A percentile compares a stretch with the other conserved stretches of the same genome.
phyloP scores from a whole-genome alignment of 2,113 vertebrate genomes.

The Rafetus swinhoei region DNA sequence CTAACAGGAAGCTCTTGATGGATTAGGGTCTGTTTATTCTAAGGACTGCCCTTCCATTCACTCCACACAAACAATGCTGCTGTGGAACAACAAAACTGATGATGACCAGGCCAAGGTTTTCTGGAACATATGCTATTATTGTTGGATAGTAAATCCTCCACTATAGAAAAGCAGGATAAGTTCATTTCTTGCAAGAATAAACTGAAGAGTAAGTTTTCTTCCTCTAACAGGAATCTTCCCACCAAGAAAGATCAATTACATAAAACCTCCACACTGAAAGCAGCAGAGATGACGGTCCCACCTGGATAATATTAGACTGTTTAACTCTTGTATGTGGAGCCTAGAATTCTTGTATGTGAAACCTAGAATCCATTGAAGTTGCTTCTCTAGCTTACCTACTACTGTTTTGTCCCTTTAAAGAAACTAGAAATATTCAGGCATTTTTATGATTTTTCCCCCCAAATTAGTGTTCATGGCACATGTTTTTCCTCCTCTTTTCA shows the following conservation, averaged over 20 bases:
- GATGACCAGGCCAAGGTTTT: not conserved
- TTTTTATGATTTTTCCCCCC: not conserved
- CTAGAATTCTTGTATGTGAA: not conserved
- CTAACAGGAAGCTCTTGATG: not conserved
- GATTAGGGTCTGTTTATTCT: not conserved
- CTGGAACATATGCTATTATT: conserved; percentile 16
- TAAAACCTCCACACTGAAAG: not conserved
- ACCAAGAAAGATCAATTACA: conserved; percentile 30
- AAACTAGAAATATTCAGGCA: rapidly evolving
- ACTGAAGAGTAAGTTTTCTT: conserved; percentile 32
- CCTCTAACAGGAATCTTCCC: conserved; percentile 47
- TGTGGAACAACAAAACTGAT: not conserved
- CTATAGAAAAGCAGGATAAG: not conserved
- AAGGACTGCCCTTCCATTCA: not conserved
- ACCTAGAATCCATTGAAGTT: not conserved
- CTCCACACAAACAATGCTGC: not conserved
- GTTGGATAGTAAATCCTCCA: conserved; percentile 21
- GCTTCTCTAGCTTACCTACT: not conserved
- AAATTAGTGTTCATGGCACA: not conserved
- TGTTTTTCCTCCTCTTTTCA: not conserved
- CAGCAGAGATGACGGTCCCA: not conserved
- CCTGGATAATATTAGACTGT: not conserved
- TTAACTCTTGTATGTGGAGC: not conserved
- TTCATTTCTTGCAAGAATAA: not conserved
- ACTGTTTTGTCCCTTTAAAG: not conserved